Evolutionary conservation across 2,888 invertebrate genomes (phyloP).

Genomic region (Pegoplata infirma): DNA sequence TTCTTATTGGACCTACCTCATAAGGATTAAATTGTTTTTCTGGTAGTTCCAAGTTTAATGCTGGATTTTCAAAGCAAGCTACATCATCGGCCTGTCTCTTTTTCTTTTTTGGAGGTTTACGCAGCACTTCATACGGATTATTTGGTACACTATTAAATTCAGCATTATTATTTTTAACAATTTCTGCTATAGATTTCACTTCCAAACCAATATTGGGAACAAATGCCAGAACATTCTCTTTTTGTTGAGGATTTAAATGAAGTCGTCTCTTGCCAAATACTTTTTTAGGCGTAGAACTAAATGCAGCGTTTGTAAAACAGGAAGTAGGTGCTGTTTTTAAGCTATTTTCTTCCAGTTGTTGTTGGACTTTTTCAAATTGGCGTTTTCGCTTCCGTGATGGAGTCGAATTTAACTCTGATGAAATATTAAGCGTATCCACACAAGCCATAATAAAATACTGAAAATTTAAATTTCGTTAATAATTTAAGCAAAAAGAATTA

Average conservation of each 20-base stretch:
- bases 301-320: slow-evolving; percentile 75
- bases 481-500: not conserved
- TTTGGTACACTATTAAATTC: slow-evolving; percentile 34
- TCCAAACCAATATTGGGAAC: slow-evolving; percentile 69
- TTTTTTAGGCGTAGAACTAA: slow-evolving; percentile 76
- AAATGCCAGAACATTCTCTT: slow-evolving; percentile 62
- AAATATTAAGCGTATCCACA: slow-evolving; percentile 19
- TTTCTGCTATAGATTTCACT: slow-evolving; percentile 74
- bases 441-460: slow-evolving; percentile 22
- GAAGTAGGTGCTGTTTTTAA: slow-evolving; percentile 37
- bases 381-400: slow-evolving; percentile 76
- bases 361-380: slow-evolving; percentile 64
- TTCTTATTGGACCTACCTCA: slow-evolving; percentile 69
- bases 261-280: slow-evolving; percentile 69
- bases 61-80: slow-evolving; percentile 77
- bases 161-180: slow-evolving; percentile 60
- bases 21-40: slow-evolving; percentile 77
- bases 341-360: slow-evolving; percentile 10
- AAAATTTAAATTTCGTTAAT: not conserved
- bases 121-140: slow-evolving; percentile 76
- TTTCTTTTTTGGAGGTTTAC: slow-evolving; percentile 77
- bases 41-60: slow-evolving; percentile 75
- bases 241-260: slow-evolving; percentile 62
- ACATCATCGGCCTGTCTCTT: slow-evolving; percentile 69
- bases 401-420: slow-evolving; percentile 29